Base-by-base conservation (phyloP, 1,140 invertebrate species). In the Diprion similis region DNA sequence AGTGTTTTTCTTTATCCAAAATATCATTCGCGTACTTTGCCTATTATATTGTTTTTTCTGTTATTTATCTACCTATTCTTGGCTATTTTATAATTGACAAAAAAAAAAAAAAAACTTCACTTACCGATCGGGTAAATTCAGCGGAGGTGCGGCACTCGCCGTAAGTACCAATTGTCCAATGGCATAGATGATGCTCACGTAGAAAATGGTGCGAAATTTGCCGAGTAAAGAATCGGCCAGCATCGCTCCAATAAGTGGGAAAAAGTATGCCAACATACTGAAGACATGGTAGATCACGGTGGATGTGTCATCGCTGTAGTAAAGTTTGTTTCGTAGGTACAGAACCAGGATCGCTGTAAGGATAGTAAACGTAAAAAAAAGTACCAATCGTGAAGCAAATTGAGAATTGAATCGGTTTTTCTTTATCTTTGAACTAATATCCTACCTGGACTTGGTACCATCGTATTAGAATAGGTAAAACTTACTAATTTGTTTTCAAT, bases 121-220 rank as follows among this genome's bases (percentile, higher is more conserved):
- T 91, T 83, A 93, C 93, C 92, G 91, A 77, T 92, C 89, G 68
- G 91, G 90, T 75, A 92, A 82, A 66, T 86, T 82, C 65, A 91
- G 87, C 65, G 85, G 90, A 70, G 87, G 94, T 84, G 88, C 92
- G 72, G 93, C 90, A 8, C 91, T 89, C 0, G 94, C 68, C 0
- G 97, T 91, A 72, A 99, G 89, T 0, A 98, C 81, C 6, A 96
- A 82, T 85, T 95, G 96, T 45, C 98, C 98, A 37, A 92, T 17
- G 0, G 94, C 92, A 82, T 99, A 99, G 15, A 99, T 89, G 46
- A 97, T 88, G 9, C 96, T 98, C 7, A 98, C 85, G 83, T 94
- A 97, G 24, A 98, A 86, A 75, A 98, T 97, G 1, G 97, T 97
- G 78, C 91, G 92, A 85, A 94, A 98, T 88, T 96, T 95, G 73